These are phyloP conservation scores for Oreochromis grahami DNA, from an alignment of 2,797 vertebrate genomes.

Conservation along the genomic window DNA sequence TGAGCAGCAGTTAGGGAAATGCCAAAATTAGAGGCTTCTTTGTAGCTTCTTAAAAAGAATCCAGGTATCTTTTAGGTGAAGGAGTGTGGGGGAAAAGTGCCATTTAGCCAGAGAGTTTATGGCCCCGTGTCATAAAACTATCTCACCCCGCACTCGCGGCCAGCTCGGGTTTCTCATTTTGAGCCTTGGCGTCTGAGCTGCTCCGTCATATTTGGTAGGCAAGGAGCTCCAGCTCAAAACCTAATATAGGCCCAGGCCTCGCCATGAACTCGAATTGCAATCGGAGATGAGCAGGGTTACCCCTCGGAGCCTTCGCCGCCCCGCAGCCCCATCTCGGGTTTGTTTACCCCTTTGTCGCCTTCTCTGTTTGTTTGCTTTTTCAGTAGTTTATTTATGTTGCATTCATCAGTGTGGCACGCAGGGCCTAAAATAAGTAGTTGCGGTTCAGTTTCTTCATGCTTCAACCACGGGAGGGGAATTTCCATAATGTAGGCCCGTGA, in stretches of 20 bases:
- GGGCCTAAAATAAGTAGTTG: slow-evolving; percentile 61
- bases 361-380: slow-evolving; percentile 58
- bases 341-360: slow-evolving; percentile 61
- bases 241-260: slow-evolving; percentile 8
- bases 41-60: neutral
- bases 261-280: slow-evolving; percentile 46
- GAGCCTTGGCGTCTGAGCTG: slow-evolving; percentile 21
- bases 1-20: slow-evolving; percentile 26
- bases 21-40: neutral
- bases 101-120: slow-evolving; percentile 43
- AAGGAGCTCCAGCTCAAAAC: slow-evolving; percentile 12
- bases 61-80: neutral
- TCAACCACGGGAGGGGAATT: slow-evolving; percentile 68
- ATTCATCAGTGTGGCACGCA: slow-evolving; percentile 46
- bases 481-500: slow-evolving; percentile 57
- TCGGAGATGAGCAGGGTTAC: slow-evolving; percentile 50
- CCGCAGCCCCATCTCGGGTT: slow-evolving; percentile 19
- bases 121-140: slow-evolving; percentile 47
- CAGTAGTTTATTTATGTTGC: slow-evolving; percentile 65
- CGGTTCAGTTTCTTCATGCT: slow-evolving; percentile 61
- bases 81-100: neutral
- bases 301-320: slow-evolving; percentile 15
- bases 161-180: slow-evolving; percentile 36
- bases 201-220: slow-evolving; percentile 4
- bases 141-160: slow-evolving; percentile 40